Evolutionary conservation across 2,113 vertebrate species (phyloP).

Genomic region (Tichodroma muraria): DNA sequence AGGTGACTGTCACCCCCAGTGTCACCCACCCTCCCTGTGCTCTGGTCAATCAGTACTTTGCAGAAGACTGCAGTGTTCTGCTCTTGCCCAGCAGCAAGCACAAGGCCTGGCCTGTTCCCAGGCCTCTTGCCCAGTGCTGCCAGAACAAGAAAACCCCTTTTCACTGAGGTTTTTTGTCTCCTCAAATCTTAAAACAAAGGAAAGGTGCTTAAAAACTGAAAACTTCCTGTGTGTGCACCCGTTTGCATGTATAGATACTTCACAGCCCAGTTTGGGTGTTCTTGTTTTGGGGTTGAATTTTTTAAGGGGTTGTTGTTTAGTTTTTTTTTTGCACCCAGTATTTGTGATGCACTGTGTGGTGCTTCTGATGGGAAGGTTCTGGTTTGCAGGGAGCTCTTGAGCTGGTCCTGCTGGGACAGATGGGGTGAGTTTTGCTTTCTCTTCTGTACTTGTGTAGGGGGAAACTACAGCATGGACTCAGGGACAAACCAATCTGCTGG

Average conservation of each 20-base stretch:
- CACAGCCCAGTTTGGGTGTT: constrained; percentile 43
- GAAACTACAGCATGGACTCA: constrained; percentile 35
- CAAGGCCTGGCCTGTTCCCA: not conserved
- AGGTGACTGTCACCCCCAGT: not conserved
- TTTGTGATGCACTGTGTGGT: constrained; percentile 61
- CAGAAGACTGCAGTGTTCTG: not conserved
- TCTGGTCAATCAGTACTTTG: not conserved
- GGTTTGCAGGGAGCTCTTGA: constrained; percentile 15
- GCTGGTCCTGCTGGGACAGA: not conserved
- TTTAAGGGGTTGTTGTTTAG: not conserved
- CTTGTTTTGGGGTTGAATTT: not conserved
- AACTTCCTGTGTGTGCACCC: not conserved
- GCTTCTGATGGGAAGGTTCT: not conserved
- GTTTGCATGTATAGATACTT: not conserved
- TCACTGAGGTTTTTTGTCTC: not conserved
- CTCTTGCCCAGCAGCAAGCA: not conserved
- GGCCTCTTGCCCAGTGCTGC: not conserved
- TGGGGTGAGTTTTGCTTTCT: not conserved
- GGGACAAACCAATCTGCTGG: constrained; percentile 7
- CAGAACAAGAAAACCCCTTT: not conserved
- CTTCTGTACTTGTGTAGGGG: not conserved
- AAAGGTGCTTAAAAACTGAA: constrained; percentile 53
- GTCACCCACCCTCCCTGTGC: not conserved
- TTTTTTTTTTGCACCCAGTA: constrained; percentile 46
- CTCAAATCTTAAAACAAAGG: not conserved